Evolutionary conservation across 2,113 vertebrate genomes (phyloP), one percentile per base, ranked within the genome.

Genomic region (Accipiter virgatus): DNA sequence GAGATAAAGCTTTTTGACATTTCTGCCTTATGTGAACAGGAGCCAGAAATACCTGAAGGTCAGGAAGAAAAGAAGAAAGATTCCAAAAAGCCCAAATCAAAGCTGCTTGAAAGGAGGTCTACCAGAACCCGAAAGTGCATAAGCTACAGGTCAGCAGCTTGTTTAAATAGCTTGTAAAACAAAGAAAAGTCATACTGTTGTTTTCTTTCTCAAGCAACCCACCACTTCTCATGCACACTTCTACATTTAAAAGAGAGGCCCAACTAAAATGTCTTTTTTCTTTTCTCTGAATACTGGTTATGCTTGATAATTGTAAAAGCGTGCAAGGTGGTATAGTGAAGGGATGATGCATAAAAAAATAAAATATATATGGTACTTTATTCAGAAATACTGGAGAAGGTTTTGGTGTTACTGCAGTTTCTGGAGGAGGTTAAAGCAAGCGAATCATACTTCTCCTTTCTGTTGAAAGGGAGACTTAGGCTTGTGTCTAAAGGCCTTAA

Each of bases 41-140:
- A 99, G 27, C 98, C 97, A 52, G 98, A 99, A 91, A 98, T 98
- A 26, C 96, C 98, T 50, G 99, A 99, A 95, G 98, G 98, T 66
- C 98, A 98, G 61, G 98, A 98, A 18, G 96, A 98, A 70, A 99
- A 99, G 98, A 99, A 99, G 97, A 99, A 99, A 97, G 99, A 99
- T 91, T 89, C 98, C 32, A 99, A 99, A 95, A 99, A 99, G 96
- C 98, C 97, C 32, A 99, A 99, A 97, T 98, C 96, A 13, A 99
- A 99, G 91, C 98, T 98, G 91, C 98, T 99, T 27, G 99, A 99
- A 81, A 98, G 99, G 97, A 98, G 99, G 63, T 99, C 99, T 9
- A 99, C 99, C 71, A 98, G 99, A 96, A 98, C 98, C 95, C 98
- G 99, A 45, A 99, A 99, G 80, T 99, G 98, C 96, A 99, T 99